phyloP scores from a whole-genome alignment of 2,888 invertebrate genomes.

The Caradrina clavipalpis region DNA sequence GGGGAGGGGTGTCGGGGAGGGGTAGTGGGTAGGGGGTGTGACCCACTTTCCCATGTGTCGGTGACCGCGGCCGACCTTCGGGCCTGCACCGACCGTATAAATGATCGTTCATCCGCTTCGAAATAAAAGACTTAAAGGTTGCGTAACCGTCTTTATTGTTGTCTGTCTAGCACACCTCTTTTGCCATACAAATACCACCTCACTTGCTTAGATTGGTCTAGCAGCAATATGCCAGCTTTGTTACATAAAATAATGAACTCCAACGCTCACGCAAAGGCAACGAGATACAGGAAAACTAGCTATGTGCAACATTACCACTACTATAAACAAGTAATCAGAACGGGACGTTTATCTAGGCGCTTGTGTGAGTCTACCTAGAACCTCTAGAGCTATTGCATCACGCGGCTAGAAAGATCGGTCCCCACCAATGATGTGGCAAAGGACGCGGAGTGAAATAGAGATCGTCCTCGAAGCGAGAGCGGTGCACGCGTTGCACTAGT shows the following conservation, averaged over 20 bases:
- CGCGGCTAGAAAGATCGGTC: slow-evolving; percentile 89
- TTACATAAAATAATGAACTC: slow-evolving; percentile 53
- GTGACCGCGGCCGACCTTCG: slow-evolving; percentile 89
- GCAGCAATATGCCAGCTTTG: slow-evolving; percentile 10
- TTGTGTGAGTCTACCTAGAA: slow-evolving; percentile 81
- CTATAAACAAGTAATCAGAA: slow-evolving; percentile 76
- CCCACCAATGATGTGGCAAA: slow-evolving; percentile 90
- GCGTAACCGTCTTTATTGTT: slow-evolving; percentile 80
- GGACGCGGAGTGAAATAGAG: slow-evolving; percentile 90
- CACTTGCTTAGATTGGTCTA: slow-evolving; percentile 1
- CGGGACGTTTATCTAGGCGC: slow-evolving; percentile 78
- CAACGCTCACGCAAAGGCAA: slow-evolving; percentile 36
- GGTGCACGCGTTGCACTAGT: slow-evolving; percentile 90
- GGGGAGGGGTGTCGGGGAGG: slow-evolving; percentile 39
- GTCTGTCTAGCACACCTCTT: slow-evolving; percentile 60
- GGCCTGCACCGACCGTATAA: slow-evolving; percentile 82
- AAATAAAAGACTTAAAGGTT: slow-evolving; percentile 79
- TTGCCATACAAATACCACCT: slow-evolving; percentile 37
- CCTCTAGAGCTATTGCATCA: slow-evolving; percentile 85
- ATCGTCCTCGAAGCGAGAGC: slow-evolving; percentile 91
- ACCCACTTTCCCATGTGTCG: slow-evolving; percentile 86
- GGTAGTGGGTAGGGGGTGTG: slow-evolving; percentile 76
- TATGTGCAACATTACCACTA: slow-evolving; percentile 55
- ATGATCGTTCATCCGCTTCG: slow-evolving; percentile 75
- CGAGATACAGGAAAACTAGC: slow-evolving; percentile 59